Evolutionary conservation across 2,797 vertebrate genomes (phyloP).

Genomic region (Distichodus sexfasciatus): DNA sequence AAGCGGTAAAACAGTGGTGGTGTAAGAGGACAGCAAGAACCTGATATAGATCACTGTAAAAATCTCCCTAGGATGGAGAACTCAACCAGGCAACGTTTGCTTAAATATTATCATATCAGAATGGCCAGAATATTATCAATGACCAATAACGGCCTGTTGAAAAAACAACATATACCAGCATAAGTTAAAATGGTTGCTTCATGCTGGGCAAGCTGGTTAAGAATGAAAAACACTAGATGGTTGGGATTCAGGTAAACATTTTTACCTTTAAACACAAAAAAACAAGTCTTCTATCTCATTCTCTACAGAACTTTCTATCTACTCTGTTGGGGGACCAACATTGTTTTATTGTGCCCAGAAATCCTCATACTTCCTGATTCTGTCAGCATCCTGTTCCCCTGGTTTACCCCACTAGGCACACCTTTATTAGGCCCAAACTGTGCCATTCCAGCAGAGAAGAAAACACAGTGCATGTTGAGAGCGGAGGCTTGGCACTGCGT

Average conservation of each 20-base stretch:
- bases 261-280: too few relatives aligned
- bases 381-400: not conserved
- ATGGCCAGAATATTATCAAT: too few relatives aligned
- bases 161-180: too few relatives aligned
- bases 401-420: conserved; percentile 20
- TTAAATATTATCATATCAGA: too few relatives aligned
- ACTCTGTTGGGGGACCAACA: conserved; percentile 11
- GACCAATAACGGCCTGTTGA: too few relatives aligned
- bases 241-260: too few relatives aligned
- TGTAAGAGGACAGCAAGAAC: not conserved
- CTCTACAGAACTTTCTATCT: conserved; percentile 27
- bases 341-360: not conserved
- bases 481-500: conserved; percentile 24
- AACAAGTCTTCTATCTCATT: not conserved
- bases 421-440: conserved; percentile 49
- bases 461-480: conserved; percentile 38
- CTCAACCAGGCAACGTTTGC: too few relatives aligned
- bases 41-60: not conserved
- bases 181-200: too few relatives aligned
- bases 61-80: too few relatives aligned
- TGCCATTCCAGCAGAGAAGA: conserved; percentile 35
- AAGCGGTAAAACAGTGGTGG: not conserved
- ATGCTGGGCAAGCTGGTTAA: too few relatives aligned
- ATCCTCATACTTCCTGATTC: conserved; percentile 10
- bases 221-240: too few relatives aligned